Base-by-base conservation (phyloP, 2,113 vertebrate genomes). In the Cinclus mexicanus region DNA sequence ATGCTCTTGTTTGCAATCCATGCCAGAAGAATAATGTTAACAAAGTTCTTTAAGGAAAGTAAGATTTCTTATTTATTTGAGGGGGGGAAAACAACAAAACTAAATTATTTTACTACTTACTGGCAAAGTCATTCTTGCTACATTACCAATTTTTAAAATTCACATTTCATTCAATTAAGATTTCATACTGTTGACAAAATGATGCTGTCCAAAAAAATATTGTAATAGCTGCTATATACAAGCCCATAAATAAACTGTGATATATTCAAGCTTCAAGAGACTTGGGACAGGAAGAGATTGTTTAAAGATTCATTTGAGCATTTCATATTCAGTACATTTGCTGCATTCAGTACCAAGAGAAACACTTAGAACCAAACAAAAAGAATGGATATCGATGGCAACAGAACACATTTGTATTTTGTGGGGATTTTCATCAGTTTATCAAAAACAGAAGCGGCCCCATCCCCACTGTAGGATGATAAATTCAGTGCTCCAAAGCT, bases 81-180 rank as follows among this genome's bases (percentile, higher is more conserved):
- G 10, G 23, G 28, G 11, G 3, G 4, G 33, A 41, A 81, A 87
- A 46, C 59, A 80, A 83, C 49, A 28, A 60, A 94, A 87, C 33
- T 44, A n/a, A 93, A 95, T 94, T 69, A 77, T 89, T 93, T 97
- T 83, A 89, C 70, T 88, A 35, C 87, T 69, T 56, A 87, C 86
- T 74, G 77, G 90, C 90, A 83, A 84, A 97, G 37, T 50, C 60
- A 52, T 83, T 68, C 92, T 68, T 56, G 72, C 76, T 91, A 55
- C 67, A 53, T 77, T 50, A 91, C 76, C 65, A 92, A 49, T 76
- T 94, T 77, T 96, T 93, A 92, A 94, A 93, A 95, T 68, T 91
- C 86, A 85, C 93, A 95, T 96, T 93, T 94, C 88, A 96, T 97
- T 97, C 96, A 95, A 96, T 97, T 96, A 97, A 96, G 90, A 39